Evolutionary conservation across 2,113 vertebrate species (phyloP).

Genomic region (Pygoscelis antarcticus): DNA sequence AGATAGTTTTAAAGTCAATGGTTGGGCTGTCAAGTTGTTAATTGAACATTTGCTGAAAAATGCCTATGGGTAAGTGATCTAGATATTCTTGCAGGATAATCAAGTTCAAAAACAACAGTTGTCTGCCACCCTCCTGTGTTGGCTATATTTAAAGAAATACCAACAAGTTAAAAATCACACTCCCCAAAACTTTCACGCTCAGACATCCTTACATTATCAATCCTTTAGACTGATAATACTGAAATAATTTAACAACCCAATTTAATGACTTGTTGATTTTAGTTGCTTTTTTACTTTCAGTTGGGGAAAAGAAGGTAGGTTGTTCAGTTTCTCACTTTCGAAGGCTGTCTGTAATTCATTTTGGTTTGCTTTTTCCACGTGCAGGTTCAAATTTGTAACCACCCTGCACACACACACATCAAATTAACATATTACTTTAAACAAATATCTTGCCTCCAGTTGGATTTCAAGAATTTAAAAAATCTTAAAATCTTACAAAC

Average conservation of each 20-base stretch:
- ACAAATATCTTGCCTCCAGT: background rate
- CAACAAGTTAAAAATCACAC: background rate
- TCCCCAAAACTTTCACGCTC: background rate
- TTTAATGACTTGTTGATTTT: background rate
- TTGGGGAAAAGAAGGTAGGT: background rate
- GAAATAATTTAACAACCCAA: background rate
- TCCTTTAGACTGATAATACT: background rate
- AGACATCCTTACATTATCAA: background rate
- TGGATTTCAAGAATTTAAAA: background rate
- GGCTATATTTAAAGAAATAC: background rate
- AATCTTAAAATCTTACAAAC: background rate
- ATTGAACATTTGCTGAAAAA: constrained; percentile 22
- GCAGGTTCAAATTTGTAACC: background rate
- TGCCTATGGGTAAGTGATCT: background rate
- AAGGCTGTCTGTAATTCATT: background rate
- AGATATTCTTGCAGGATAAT: constrained; percentile 15
- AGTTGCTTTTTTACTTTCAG: background rate
- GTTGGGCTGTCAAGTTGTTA: background rate
- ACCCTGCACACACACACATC: background rate
- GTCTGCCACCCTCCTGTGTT: background rate
- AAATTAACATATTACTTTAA: background rate
- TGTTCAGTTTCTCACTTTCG: background rate
- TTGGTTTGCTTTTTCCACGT: background rate
- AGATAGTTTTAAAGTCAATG: background rate
- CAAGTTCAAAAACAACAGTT: background rate